Evolutionary conservation across 2,888 invertebrate genomes (phyloP), one percentile per base, ranked within the genome.

Genomic region (Limnephilus auricula): DNA sequence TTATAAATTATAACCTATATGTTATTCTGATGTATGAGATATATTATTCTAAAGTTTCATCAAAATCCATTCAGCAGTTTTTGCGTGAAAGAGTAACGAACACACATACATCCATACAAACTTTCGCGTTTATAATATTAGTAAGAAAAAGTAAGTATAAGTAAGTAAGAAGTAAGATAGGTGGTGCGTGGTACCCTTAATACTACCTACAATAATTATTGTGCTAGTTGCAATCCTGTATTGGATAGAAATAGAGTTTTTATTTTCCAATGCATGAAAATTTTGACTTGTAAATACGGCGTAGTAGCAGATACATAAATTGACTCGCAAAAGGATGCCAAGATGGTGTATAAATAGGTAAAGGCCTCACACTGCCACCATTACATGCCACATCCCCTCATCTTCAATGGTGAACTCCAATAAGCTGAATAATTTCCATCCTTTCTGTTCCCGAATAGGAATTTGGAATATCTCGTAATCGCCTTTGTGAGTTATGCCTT

Each of bases 401-500:
- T 78, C 78, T 65, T 31, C 50, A 45, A 65, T 50, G 15, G 50
- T 82, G 82, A 34, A 82, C 82, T 34, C 79, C 79, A 89, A 91
- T 89, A 84, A 91, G 65, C 89, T 85, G 89, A 91, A 85, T 89
- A 89, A 91, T 91, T 84, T 89, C 79, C 89, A 31, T 37, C 88
- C 91, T 91, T 89, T 79, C 84, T 50, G 37, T 79, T 78, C 84
- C 78, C 89, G 83, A 85, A 89, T 91, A 79, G 90, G 90, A 90
- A 90, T 90, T 78, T 31, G 89, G 79, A 89, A 85, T 84, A 87
- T 91, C 91, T 91, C 79, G 82, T 84, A 89, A 89, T 91, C 82
- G 91, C 85, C 89, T 89, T 89, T 91, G 91, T 84, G 85, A 89
- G 84, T 79, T 78, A 84, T 85, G 89, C 91, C 91, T 84, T 85